Conservation (phyloP, 2,797 vertebrate species). For the Acipenser transmontanus region DNA sequence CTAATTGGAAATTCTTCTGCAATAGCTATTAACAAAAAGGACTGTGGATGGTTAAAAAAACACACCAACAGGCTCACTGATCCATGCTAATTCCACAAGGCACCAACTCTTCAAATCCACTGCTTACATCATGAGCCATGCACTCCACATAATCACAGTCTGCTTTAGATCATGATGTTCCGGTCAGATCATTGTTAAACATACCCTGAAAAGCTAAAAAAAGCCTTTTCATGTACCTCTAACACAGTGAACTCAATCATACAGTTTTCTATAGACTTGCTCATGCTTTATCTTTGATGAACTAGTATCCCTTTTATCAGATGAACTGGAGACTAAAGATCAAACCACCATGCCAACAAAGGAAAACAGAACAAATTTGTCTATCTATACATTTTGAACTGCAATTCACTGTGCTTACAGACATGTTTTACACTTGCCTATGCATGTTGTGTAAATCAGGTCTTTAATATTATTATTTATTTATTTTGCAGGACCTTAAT, state of each 20-base stretch:
- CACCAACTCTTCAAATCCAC: background rate
- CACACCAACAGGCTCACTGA: background rate
- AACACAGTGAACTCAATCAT: background rate
- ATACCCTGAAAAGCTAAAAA: background rate
- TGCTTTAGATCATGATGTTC: background rate
- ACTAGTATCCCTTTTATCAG: conserved; percentile 1
- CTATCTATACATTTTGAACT: background rate
- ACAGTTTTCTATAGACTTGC: conserved; percentile 1
- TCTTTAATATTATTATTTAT: too few species aligned
- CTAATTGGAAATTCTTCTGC: background rate
- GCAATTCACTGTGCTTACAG: background rate
- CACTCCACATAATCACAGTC: background rate
- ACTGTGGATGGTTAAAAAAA: background rate
- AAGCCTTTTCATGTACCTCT: background rate
- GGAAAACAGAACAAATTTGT: background rate
- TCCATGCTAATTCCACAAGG: background rate
- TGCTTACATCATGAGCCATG: background rate
- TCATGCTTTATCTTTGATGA: background rate
- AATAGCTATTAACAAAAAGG: background rate
- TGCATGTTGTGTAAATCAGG: background rate
- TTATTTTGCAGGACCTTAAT: background rate
- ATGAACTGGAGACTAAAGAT: background rate
- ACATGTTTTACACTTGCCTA: background rate
- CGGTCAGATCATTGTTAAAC: background rate
- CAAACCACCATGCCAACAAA: background rate